These are phyloP conservation scores for Lordiphosa clarofinis DNA, from an alignment of 1,140 invertebrate species.

Conservation along the genomic window DNA sequence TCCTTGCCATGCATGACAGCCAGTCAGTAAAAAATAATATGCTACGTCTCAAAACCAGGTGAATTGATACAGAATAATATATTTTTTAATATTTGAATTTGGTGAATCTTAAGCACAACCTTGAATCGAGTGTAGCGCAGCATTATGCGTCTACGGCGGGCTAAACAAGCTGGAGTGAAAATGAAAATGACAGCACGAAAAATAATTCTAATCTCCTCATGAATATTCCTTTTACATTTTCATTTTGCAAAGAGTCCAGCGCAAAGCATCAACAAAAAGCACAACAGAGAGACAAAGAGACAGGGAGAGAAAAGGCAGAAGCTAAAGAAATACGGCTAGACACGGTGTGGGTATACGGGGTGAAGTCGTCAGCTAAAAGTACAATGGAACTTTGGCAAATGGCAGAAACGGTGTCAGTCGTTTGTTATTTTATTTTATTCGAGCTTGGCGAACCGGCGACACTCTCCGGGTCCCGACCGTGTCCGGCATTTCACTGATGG, in stretches of 20 bases:
- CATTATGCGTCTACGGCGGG: not conserved
- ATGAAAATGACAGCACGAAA: slow-evolving; percentile 77
- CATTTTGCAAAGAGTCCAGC: slow-evolving; percentile 68
- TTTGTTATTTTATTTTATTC: slow-evolving; percentile 71
- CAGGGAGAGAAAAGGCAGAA: slow-evolving; percentile 35
- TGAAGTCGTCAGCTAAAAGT: slow-evolving; percentile 45
- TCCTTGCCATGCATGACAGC: no score
- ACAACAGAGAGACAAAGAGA: slow-evolving; percentile 37
- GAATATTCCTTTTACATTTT: slow-evolving; percentile 79
- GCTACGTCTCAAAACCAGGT: no score
- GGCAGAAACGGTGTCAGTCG: slow-evolving; percentile 35
- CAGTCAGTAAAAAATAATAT: no score
- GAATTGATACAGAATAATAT: no score
- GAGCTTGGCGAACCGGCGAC: slow-evolving; percentile 11
- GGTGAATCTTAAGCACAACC: not conserved
- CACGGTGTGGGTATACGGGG: slow-evolving; percentile 24
- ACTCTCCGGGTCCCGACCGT: slow-evolving; percentile 10
- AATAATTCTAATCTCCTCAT: slow-evolving; percentile 80
- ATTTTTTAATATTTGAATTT: no score
- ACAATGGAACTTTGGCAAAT: slow-evolving; percentile 52
- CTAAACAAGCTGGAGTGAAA: slow-evolving; percentile 50
- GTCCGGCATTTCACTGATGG: slow-evolving; percentile 56
- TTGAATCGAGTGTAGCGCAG: slow-evolving; percentile 21
- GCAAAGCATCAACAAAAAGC: slow-evolving; percentile 65
- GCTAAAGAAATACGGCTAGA: slow-evolving; percentile 61